phyloP scores from a whole-genome alignment of 2,888 invertebrate species.

The Nomada flava region DNA sequence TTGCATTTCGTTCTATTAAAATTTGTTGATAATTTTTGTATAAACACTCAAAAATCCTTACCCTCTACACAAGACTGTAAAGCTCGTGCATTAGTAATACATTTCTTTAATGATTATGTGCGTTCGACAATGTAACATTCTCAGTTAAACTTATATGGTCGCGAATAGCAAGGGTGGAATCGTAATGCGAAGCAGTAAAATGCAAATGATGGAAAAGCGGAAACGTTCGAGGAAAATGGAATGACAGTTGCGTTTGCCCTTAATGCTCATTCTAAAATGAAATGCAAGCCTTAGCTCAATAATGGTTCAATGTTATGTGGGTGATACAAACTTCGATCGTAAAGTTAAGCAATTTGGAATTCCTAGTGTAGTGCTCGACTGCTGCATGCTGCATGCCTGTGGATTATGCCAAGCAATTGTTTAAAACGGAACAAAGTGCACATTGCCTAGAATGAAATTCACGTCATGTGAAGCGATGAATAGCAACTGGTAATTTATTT shows the following conservation, averaged over 20 bases:
- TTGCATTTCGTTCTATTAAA: no score
- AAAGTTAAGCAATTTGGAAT: conserved; percentile 20
- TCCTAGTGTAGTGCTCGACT: neutral
- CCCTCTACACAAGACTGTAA: no score
- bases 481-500: no score
- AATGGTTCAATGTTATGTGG: neutral
- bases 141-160: no score
- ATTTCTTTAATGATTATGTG: no score
- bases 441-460: neutral
- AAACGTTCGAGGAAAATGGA: neutral
- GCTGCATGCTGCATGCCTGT: neutral
- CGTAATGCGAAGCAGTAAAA: neutral
- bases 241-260: neutral
- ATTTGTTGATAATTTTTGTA: no score
- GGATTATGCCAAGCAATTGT: neutral
- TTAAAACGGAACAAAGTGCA: neutral
- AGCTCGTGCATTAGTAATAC: no score
- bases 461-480: neutral
- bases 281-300: conserved; percentile 6
- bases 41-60: no score
- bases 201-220: neutral
- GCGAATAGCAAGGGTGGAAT: no score
- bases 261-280: conserved; percentile 19
- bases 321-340: conserved; percentile 22
- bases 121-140: no score